A percentile compares a stretch with the other conserved stretches of the same genome.
These are phyloP conservation scores for Megamerina dolium DNA, from an alignment of 2,888 invertebrate species.

Conservation along the genomic window DNA sequence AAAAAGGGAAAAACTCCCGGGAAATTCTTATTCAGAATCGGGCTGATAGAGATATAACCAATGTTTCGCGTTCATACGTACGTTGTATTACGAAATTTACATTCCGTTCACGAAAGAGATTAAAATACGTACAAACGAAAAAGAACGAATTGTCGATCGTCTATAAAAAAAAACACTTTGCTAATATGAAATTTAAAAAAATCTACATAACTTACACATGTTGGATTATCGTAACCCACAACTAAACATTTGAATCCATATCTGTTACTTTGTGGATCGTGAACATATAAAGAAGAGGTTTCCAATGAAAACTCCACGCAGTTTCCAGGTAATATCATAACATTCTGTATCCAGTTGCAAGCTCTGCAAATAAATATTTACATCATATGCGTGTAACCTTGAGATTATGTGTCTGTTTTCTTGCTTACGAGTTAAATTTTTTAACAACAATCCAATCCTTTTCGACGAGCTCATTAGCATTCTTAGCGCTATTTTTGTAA, in stretches of 20 bases:
- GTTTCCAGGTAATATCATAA: slow-evolving; percentile 83
- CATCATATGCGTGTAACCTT: neutral
- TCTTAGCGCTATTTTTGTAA: slow-evolving; percentile 29
- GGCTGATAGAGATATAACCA: too few relatives aligned
- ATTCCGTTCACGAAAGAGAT: too few relatives aligned
- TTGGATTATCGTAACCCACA: slow-evolving; percentile 74
- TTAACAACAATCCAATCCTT: slow-evolving; percentile 60
- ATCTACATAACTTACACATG: slow-evolving; percentile 41
- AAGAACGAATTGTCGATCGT: neutral
- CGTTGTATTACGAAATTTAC: too few relatives aligned
- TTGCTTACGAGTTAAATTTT: slow-evolving; percentile 56
- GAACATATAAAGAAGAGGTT: slow-evolving; percentile 90
- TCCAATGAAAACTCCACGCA: slow-evolving; percentile 93
- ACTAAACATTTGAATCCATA: slow-evolving; percentile 76
- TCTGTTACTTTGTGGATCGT: slow-evolving; percentile 75
- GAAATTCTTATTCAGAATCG: too few relatives aligned
- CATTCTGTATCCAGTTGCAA: slow-evolving; percentile 74
- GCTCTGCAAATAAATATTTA: slow-evolving; percentile 27
- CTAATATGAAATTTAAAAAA: too few relatives aligned
- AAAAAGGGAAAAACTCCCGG: too few relatives aligned
- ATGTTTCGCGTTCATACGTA: too few relatives aligned
- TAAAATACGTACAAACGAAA: too few relatives aligned
- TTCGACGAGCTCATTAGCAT: slow-evolving; percentile 18
- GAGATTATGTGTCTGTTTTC: neutral
- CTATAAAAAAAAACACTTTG: neutral